These are phyloP conservation scores for Melanostigma gelatinosum DNA, from an alignment of 2,113 vertebrate genomes.

Conservation along the genomic window DNA sequence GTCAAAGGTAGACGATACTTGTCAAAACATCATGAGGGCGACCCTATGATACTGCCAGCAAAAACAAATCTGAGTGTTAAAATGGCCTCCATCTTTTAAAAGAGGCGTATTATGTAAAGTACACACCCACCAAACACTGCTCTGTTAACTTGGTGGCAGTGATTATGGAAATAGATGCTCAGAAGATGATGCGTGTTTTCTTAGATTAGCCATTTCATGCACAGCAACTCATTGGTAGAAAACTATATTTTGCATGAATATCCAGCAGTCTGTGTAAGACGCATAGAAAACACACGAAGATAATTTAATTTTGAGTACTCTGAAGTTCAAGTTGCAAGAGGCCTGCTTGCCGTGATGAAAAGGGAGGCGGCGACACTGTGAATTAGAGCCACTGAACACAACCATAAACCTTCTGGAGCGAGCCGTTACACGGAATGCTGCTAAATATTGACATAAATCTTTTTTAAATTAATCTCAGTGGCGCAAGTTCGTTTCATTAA, in stretches of 20 bases:
- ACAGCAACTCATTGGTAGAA: not conserved
- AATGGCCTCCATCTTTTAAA: constrained; percentile 6
- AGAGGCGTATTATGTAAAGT: not conserved
- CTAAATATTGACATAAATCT: constrained; percentile 57
- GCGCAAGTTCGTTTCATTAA: constrained; percentile 14
- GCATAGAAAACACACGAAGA: not conserved
- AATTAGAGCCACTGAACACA: constrained; percentile 9
- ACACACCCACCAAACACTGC: not conserved
- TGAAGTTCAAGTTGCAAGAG: not conserved
- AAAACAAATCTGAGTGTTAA: not conserved
- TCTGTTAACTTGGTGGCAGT: constrained; percentile 4
- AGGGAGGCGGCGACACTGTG: not conserved
- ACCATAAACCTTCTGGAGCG: not conserved
- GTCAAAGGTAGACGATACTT: not conserved
- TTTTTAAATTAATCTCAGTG: constrained; percentile 19
- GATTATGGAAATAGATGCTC: constrained; percentile 28
- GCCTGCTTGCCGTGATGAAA: not conserved
- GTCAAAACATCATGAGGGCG: not conserved
- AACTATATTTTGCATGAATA: constrained; percentile 8
- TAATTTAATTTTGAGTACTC: not conserved
- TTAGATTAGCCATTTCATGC: not conserved
- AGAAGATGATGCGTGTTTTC: not conserved
- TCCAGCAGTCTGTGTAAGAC: not conserved
- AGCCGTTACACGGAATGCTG: constrained; percentile 1
- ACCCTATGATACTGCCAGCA: not conserved